phyloP scores from a whole-genome alignment of 2,797 vertebrate genomes.

The Crenichthys baileyi region DNA sequence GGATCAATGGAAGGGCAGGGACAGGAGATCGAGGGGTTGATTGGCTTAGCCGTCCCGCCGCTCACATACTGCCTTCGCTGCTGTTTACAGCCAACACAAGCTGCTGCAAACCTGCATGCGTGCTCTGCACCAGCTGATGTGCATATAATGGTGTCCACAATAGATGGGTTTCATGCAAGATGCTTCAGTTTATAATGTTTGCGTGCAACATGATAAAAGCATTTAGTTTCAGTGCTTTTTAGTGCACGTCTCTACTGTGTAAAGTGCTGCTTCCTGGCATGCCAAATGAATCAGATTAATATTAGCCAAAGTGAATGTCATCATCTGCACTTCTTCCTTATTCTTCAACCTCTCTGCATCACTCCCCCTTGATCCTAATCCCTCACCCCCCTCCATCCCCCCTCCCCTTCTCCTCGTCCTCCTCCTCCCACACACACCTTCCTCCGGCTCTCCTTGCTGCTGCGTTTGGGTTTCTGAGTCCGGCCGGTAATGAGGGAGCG shows the following conservation, averaged over 20 bases:
- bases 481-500: slow-evolving; percentile 93
- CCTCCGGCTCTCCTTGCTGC: slow-evolving; percentile 52
- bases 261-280: slow-evolving; percentile 82
- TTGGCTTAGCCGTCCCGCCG: slow-evolving; percentile 72
- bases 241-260: slow-evolving; percentile 6
- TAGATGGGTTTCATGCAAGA: background rate
- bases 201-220: background rate
- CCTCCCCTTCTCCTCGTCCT: background rate
- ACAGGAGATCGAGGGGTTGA: slow-evolving; percentile 78
- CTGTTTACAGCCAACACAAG: slow-evolving; percentile 84
- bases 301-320: slow-evolving; percentile 92
- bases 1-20: slow-evolving; percentile 80
- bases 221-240: slow-evolving; percentile 1
- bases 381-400: background rate
- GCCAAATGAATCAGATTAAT: slow-evolving; percentile 92
- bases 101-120: slow-evolving; percentile 62
- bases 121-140: slow-evolving; percentile 56
- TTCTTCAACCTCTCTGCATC: slow-evolving; percentile 60
- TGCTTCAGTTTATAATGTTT: slow-evolving; percentile 16
- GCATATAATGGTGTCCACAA: slow-evolving; percentile 29
- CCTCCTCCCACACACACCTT: background rate
- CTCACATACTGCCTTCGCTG: slow-evolving; percentile 67
- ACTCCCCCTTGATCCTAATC: slow-evolving; percentile 2
- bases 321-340: slow-evolving; percentile 87
- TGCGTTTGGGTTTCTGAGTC: slow-evolving; percentile 82